Evolutionary conservation across 2,888 invertebrate species (phyloP).

Genomic region (Cistogaster globosa): DNA sequence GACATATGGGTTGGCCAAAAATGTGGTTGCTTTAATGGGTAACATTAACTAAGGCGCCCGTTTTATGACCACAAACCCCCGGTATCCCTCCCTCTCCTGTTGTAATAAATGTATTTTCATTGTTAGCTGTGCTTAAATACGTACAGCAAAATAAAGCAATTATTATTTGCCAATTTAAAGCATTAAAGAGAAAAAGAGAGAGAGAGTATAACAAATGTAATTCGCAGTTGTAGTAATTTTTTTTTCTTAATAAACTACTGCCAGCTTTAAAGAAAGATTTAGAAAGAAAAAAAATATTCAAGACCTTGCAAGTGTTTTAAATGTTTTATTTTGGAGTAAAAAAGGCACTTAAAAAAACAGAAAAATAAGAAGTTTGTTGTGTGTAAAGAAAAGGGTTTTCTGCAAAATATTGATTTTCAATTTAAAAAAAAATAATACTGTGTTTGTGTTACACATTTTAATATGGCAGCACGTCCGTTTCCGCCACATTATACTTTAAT

Average conservation of each 20-base stretch:
- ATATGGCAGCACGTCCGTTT: constrained; percentile 45
- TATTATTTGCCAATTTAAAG: background rate
- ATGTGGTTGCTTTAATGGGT: background rate
- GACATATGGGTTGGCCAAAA: background rate
- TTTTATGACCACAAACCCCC: background rate
- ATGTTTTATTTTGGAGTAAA: no score
- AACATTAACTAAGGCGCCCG: background rate
- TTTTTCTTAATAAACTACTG: no score
- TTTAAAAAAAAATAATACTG: background rate
- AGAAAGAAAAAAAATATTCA: no score
- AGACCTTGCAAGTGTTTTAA: no score
- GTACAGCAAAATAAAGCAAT: background rate
- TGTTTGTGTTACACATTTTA: constrained; percentile 36
- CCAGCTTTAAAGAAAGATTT: no score
- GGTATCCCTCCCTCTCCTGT: background rate
- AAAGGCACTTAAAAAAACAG: no score
- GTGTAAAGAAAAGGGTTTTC: background rate
- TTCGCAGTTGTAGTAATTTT: no score
- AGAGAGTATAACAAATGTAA: no score
- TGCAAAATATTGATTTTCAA: constrained; percentile 21
- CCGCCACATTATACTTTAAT: constrained; percentile 46
- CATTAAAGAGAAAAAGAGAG: no score
- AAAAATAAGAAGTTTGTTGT: background rate
- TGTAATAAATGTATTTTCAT: background rate
- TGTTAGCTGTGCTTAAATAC: background rate